These are phyloP conservation scores for Conistra vaccinii DNA, from an alignment of 2,888 invertebrate species.

Conservation along the genomic window DNA sequence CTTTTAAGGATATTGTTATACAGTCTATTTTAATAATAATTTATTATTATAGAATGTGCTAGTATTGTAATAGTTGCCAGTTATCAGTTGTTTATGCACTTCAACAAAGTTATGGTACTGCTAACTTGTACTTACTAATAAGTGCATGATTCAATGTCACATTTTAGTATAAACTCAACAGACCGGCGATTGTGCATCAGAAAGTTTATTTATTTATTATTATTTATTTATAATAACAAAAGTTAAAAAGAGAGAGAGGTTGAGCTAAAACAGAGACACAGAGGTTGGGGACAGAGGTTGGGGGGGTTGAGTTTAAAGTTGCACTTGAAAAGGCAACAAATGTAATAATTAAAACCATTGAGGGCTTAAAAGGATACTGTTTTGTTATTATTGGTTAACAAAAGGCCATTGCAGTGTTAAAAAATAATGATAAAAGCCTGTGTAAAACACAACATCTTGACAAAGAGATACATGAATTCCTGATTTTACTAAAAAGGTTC, in stretches of 20 bases:
- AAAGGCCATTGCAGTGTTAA: background rate
- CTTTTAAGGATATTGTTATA: constrained; percentile 16
- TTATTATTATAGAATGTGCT: constrained; percentile 2
- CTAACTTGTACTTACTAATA: background rate
- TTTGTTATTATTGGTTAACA: background rate
- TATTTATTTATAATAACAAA: too few species aligned
- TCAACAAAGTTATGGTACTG: background rate
- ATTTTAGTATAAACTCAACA: background rate
- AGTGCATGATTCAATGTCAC: background rate
- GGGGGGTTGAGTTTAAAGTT: too few species aligned
- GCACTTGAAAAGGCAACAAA: too few species aligned
- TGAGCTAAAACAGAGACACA: too few species aligned
- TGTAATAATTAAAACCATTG: too few species aligned
- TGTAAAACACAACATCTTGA: background rate
- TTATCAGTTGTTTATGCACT: constrained; percentile 36
- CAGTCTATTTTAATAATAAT: constrained; percentile 2
- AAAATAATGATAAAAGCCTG: background rate
- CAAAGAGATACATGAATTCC: too few species aligned
- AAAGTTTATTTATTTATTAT: too few species aligned
- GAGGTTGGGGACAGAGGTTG: too few species aligned
- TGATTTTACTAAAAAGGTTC: too few species aligned
- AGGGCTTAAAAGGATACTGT: background rate
- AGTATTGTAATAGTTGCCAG: constrained; percentile 1
- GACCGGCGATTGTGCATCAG: too few species aligned
- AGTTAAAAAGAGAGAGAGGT: too few species aligned